Conservation (phyloP, 2,888 invertebrate species). For the Alcis repandata region DNA sequence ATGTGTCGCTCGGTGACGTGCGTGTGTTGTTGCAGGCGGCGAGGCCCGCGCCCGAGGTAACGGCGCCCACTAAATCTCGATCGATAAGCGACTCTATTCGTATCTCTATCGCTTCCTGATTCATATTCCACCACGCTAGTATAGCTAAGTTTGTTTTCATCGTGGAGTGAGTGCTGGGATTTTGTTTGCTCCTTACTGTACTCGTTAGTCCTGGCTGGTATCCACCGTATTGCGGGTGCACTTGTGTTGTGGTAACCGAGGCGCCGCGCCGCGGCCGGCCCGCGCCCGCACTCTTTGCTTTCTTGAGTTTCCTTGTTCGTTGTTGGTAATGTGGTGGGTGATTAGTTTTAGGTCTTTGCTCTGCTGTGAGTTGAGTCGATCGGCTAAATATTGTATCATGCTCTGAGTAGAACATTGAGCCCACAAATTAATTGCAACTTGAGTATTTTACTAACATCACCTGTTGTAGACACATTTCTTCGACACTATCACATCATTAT, state of each 20-base stretch:
- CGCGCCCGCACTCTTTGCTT: conserved; percentile 71
- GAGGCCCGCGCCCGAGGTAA: conserved; percentile 90
- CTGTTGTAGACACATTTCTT: conserved; percentile 62
- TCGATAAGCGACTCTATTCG: conserved; percentile 70
- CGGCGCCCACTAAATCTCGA: conserved; percentile 62
- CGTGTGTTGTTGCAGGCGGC: conserved; percentile 89
- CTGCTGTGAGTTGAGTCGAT: conserved; percentile 72
- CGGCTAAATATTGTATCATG: conserved; percentile 74
- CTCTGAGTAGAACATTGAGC: conserved; percentile 84
- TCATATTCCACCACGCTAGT: conserved; percentile 81
- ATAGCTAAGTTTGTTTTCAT: conserved; percentile 70
- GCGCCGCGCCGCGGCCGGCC: conserved; percentile 60
- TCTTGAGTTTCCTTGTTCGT: conserved; percentile 75
- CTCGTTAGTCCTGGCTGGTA: conserved; percentile 77
- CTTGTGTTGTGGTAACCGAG: conserved; percentile 80
- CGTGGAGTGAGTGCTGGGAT: conserved; percentile 84
- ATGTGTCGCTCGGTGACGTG: conserved; percentile 55
- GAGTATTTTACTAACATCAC: conserved; percentile 74
- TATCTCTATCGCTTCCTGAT: conserved; percentile 84
- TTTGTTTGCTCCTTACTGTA: conserved; percentile 82
- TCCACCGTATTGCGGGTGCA: conserved; percentile 79
- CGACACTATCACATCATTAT: conserved; percentile 52
- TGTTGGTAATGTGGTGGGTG: conserved; percentile 77
- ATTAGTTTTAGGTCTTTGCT: conserved; percentile 77
- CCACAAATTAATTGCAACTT: conserved; percentile 75